Percentiles rank a stretch among this genome's conserved stretches.
These are phyloP conservation scores for Noctua pronuba DNA, from an alignment of 2,888 invertebrate genomes.

Conservation along the genomic window DNA sequence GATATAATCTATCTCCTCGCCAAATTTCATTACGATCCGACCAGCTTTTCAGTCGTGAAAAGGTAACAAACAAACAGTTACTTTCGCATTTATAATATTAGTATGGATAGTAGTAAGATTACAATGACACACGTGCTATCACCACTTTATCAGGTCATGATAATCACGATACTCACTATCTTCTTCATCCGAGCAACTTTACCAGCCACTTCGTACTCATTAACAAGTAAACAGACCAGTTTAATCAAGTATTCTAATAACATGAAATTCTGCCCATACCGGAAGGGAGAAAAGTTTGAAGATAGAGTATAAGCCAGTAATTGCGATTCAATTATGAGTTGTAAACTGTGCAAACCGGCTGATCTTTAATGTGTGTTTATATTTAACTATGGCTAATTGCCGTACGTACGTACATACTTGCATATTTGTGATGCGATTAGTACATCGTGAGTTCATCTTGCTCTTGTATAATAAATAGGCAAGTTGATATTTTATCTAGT, in stretches of 20 bases:
- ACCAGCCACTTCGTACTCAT: neutral
- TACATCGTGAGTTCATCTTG: constrained; percentile 4
- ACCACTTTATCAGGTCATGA: constrained; percentile 22
- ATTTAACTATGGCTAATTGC: constrained; percentile 25
- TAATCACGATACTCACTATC: constrained; percentile 16
- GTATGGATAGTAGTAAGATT: no score
- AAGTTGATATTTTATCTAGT: neutral
- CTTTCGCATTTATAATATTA: no score
- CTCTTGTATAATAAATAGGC: constrained; percentile 19
- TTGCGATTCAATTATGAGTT: constrained; percentile 42
- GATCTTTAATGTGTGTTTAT: constrained; percentile 8
- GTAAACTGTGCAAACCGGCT: constrained; percentile 40
- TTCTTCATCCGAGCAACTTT: neutral
- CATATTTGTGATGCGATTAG: constrained; percentile 26
- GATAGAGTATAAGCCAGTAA: constrained; percentile 3
- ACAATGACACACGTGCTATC: neutral
- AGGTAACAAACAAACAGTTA: no score
- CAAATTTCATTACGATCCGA: no score
- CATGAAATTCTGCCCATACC: constrained; percentile 13
- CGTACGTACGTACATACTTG: neutral
- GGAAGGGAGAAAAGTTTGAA: constrained; percentile 29
- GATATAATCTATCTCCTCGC: no score
- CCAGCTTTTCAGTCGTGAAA: no score
- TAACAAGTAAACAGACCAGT: constrained; percentile 5
- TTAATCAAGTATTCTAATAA: constrained; percentile 16